Evolutionary conservation across 2,888 invertebrate genomes (phyloP), one percentile per base, ranked within the genome.

Genomic region (Orthonevra nobilis): DNA sequence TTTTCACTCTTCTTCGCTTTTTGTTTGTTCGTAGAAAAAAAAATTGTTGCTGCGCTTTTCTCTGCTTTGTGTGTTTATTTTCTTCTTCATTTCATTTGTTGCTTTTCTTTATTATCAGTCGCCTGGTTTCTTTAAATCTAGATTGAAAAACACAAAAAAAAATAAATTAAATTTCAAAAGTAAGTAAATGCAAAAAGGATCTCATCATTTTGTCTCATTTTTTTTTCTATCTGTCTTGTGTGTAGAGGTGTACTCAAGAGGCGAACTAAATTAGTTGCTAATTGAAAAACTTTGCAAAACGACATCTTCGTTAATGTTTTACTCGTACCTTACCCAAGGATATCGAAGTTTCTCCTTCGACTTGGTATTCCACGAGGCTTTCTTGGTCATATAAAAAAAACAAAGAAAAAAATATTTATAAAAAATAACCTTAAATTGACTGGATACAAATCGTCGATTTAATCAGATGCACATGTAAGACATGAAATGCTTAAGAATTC

Each of bases 201-300:
- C n/a, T n/a, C n/a, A n/a, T n/a, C n/a, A n/a, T n/a, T n/a, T n/a
- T n/a, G n/a, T n/a, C n/a, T n/a, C n/a, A n/a, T n/a, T n/a, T n/a
- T n/a, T n/a, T n/a, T n/a, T n/a, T n/a, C n/a, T n/a, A n/a, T n/a
- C n/a, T n/a, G n/a, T n/a, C n/a, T n/a, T n/a, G n/a, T n/a, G 17
- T 9, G 19, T 52, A 12, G 10, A 17, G 10, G 36, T 15, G 10
- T 20, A 40, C 32, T 34, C 10, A 20, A 19, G 50, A 23, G 30
- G 20, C 20, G 23, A 54, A 5, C 15, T 40, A 69, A 69, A 73
- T 73, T 70, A 61, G 69, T 70, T 58, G 79, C 64, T 81, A 81
- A 81, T 81, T 81, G 79, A 56, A 81, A 79, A 81, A 81, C 52
- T 81, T 81, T 60, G 30, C 42, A 26, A 5, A 20, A 52, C 46